phyloP scores from a whole-genome alignment of 2,113 vertebrate genomes.

The Daboia siamensis region DNA sequence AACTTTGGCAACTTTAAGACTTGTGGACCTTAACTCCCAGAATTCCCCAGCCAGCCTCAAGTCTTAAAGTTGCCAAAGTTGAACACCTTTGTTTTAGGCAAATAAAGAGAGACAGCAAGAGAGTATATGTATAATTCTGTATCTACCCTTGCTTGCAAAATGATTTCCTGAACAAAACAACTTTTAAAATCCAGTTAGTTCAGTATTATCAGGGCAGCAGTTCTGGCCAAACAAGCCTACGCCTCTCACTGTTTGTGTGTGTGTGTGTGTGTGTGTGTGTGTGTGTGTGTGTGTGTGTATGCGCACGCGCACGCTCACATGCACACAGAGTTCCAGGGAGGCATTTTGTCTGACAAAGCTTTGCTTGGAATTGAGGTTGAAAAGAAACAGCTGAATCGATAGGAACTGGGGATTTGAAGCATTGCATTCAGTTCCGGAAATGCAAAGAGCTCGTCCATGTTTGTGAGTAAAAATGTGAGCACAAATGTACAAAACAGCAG shows the following conservation, averaged over 20 bases:
- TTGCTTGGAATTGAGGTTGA: not conserved
- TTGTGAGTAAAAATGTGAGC: not conserved
- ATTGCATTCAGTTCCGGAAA: not conserved
- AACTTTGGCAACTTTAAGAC: not conserved
- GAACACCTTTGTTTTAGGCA: no score
- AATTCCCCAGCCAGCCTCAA: not conserved
- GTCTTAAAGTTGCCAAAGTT: no score
- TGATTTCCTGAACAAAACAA: not conserved
- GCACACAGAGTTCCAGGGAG: not conserved
- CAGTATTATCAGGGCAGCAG: not conserved
- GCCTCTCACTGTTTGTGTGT: not conserved
- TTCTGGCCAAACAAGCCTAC: not conserved
- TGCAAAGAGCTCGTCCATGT: not conserved
- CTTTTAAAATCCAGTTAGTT: not conserved
- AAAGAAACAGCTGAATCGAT: not conserved
- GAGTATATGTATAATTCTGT: not conserved
- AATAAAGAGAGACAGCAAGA: not conserved
- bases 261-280: no score
- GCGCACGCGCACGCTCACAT: no score
- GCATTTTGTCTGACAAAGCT: not conserved
- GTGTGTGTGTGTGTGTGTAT: no score
- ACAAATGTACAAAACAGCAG: not conserved
- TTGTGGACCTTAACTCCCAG: not conserved
- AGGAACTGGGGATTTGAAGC: not conserved
- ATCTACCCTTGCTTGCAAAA: not conserved